phyloP scores from a whole-genome alignment of 2,888 invertebrate genomes.

The Pristionchus exspectatus region DNA sequence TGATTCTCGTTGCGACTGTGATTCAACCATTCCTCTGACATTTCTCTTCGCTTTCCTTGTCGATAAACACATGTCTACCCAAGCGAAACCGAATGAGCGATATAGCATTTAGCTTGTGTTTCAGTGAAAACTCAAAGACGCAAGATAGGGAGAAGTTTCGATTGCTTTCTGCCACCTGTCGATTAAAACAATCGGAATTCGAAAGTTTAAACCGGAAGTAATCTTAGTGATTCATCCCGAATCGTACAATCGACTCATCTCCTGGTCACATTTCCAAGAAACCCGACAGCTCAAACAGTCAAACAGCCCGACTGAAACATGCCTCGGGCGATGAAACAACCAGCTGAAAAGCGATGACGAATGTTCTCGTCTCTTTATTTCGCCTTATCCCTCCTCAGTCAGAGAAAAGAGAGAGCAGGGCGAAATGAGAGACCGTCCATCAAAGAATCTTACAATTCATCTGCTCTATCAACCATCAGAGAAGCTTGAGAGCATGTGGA shows the following conservation, averaged over 20 bases:
- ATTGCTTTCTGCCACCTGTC: background rate
- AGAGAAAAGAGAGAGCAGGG: background rate
- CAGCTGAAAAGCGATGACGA: background rate
- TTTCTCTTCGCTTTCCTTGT: background rate
- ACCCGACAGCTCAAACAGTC: slow-evolving; percentile 4
- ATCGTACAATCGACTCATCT: slow-evolving; percentile 17
- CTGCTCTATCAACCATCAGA: background rate
- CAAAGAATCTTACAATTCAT: background rate
- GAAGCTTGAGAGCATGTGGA: background rate
- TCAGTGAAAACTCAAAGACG: background rate
- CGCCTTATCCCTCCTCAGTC: background rate
- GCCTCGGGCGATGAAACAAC: background rate
- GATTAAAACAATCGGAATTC: background rate
- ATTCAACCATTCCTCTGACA: slow-evolving; percentile 2
- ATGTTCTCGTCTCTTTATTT: background rate
- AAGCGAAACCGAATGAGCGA: background rate
- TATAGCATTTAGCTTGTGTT: too few relatives aligned
- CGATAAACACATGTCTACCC: background rate
- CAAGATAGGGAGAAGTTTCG: background rate
- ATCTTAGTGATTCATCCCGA: background rate
- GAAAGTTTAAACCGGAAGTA: background rate
- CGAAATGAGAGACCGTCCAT: background rate
- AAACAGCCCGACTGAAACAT: slow-evolving; percentile 9
- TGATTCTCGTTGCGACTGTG: background rate
- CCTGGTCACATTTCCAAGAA: background rate